phyloP scores from a whole-genome alignment of 1,140 invertebrate species.

The Daktulosphaira vitifoliae region DNA sequence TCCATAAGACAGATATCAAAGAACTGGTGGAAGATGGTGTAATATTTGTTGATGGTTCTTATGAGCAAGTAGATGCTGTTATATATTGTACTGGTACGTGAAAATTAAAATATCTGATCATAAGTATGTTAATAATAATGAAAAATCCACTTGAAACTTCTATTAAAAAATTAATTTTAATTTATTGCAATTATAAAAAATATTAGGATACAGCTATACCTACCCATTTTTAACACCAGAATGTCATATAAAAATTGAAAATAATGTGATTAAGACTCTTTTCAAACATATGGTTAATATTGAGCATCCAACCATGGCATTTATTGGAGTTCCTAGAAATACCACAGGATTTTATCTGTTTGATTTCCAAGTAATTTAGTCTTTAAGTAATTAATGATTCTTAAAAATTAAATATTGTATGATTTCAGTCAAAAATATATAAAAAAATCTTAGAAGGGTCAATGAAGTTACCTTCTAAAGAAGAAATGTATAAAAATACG shows the following conservation, averaged over 20 bases:
- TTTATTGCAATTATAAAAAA: neutral
- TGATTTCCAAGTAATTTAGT: constrained; percentile 61
- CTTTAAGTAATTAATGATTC: neutral
- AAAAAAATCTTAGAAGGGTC: constrained; percentile 55
- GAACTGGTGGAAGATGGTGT: constrained; percentile 48
- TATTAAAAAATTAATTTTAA: no score
- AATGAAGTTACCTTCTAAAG: constrained; percentile 54
- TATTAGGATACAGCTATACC: constrained; percentile 64
- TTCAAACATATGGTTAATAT: constrained; percentile 81
- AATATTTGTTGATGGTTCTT: constrained; percentile 53
- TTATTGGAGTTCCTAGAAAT: constrained; percentile 70
- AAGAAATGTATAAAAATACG: constrained; percentile 52
- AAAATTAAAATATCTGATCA: neutral
- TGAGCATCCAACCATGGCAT: constrained; percentile 64
- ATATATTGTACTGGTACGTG: constrained; percentile 53
- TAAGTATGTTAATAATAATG: no score
- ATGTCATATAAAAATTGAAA: constrained; percentile 60
- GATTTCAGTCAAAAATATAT: constrained; percentile 55
- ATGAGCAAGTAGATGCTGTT: constrained; percentile 56
- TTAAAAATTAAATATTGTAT: neutral
- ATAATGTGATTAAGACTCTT: constrained; percentile 70
- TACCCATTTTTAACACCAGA: constrained; percentile 67
- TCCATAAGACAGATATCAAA: constrained; percentile 54
- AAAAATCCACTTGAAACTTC: no score
- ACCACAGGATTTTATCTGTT: constrained; percentile 79